These are phyloP conservation scores for Pitangus sulphuratus DNA, from an alignment of 2,797 vertebrate species.

Conservation along the genomic window DNA sequence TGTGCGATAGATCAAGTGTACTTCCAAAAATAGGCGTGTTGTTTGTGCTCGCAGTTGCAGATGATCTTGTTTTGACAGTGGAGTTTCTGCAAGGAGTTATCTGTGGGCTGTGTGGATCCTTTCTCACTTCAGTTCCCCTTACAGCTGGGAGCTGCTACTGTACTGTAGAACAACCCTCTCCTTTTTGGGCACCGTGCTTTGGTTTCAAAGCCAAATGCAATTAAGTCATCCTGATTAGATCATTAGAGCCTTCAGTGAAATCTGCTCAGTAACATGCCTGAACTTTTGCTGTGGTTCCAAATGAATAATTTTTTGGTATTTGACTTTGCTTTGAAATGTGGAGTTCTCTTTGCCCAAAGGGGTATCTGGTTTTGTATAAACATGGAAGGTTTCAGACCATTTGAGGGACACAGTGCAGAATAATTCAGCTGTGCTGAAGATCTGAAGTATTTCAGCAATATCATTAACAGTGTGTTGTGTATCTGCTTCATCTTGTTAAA, in stretches of 20 bases:
- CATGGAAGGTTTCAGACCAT: conserved; percentile 36
- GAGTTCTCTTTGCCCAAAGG: conserved; percentile 33
- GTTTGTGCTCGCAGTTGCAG: conserved; percentile 29
- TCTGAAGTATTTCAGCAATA: background rate
- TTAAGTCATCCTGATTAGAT: conserved; percentile 57
- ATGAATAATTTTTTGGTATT: conserved; percentile 65
- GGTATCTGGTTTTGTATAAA: conserved; percentile 53
- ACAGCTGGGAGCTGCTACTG: background rate
- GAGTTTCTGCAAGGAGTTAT: background rate
- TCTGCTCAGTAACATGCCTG: conserved; percentile 53
- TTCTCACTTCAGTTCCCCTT: background rate
- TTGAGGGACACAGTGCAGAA: conserved; percentile 13
- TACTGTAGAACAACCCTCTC: background rate
- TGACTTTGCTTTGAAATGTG: conserved; percentile 63
- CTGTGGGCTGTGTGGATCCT: background rate
- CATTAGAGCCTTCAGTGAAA: conserved; percentile 55
- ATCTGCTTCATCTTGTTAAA: background rate
- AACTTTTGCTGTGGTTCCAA: conserved; percentile 47
- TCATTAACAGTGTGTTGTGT: background rate
- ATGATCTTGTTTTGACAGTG: conserved; percentile 27
- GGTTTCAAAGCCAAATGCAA: conserved; percentile 48
- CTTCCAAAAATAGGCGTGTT: conserved; percentile 16
- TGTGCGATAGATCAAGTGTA: background rate
- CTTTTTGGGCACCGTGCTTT: background rate
- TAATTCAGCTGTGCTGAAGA: background rate